A percentile compares a stretch with the other conserved stretches of the same genome.
phyloP scores from a whole-genome alignment of 2,797 vertebrate species.

The Gymnoscopelus braueri region DNA sequence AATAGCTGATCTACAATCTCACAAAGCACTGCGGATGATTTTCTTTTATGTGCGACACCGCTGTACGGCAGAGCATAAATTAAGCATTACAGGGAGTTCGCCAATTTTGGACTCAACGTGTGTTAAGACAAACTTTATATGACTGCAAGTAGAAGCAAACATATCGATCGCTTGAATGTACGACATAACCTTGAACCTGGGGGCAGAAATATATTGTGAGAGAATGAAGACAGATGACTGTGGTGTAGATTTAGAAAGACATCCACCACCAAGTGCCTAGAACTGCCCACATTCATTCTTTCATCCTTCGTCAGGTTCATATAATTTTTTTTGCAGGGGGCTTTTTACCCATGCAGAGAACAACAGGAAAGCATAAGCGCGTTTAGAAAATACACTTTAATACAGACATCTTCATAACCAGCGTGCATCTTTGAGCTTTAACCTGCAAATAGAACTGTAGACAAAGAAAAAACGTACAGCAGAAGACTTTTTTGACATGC shows the following conservation, averaged over 20 bases:
- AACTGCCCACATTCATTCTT: no score
- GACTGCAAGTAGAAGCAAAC: neutral
- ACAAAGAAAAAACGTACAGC: slow-evolving; percentile 38
- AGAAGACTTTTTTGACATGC: slow-evolving; percentile 49
- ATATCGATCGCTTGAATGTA: neutral
- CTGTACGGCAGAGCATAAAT: neutral
- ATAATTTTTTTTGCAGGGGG: neutral
- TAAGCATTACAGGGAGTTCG: no score
- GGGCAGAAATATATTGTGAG: slow-evolving; percentile 4
- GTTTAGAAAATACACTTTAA: slow-evolving; percentile 70
- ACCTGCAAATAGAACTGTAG: slow-evolving; percentile 45
- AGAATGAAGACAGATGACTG: slow-evolving; percentile 23
- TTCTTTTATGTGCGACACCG: neutral
- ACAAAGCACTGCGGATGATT: slow-evolving; percentile 14
- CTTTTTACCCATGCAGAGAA: slow-evolving; percentile 10
- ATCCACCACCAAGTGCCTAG: neutral
- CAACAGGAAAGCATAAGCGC: slow-evolving; percentile 5
- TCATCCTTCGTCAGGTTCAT: no score
- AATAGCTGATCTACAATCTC: no score
- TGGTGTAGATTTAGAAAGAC: neutral
- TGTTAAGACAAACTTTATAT: neutral
- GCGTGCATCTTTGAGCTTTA: slow-evolving; percentile 58
- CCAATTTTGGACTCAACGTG: slow-evolving; percentile 22
- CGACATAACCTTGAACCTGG: neutral
- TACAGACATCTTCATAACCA: slow-evolving; percentile 59